phyloP scores from a whole-genome alignment of 2,797 vertebrate species.

The Phrynocephalus vlangalii region DNA sequence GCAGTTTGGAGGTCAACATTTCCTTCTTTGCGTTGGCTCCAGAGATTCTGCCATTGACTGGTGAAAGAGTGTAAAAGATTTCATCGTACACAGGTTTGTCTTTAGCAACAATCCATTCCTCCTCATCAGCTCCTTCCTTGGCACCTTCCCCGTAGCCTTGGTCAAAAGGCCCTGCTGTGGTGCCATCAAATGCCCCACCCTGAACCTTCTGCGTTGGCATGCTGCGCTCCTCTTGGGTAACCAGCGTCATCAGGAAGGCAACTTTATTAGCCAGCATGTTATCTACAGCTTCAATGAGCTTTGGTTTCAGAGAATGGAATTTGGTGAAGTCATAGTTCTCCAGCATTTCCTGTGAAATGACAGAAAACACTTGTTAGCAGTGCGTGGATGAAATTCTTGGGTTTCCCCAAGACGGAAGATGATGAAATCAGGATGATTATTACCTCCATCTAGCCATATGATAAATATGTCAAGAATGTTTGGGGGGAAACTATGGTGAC shows the following conservation, averaged over 20 bases:
- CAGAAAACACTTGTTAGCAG: slow-evolving; percentile 23
- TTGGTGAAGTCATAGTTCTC: slow-evolving; percentile 95
- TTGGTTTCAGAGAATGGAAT: slow-evolving; percentile 93
- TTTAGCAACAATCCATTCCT: slow-evolving; percentile 94
- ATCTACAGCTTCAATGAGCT: slow-evolving; percentile 94
- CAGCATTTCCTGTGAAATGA: slow-evolving; percentile 86
- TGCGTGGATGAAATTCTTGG: background rate
- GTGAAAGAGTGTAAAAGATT: slow-evolving; percentile 95
- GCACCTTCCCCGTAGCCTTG: slow-evolving; percentile 95
- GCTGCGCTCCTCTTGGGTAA: slow-evolving; percentile 91
- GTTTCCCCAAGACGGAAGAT: background rate
- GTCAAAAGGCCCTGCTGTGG: slow-evolving; percentile 91
- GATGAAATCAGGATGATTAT: background rate
- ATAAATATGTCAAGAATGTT: too few species aligned
- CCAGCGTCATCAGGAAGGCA: slow-evolving; percentile 88
- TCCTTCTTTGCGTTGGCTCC: slow-evolving; percentile 96
- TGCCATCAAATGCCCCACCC: slow-evolving; percentile 94
- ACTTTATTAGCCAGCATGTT: slow-evolving; percentile 95
- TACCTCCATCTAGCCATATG: too few species aligned
- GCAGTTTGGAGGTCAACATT: slow-evolving; percentile 96
- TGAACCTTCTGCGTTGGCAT: slow-evolving; percentile 86
- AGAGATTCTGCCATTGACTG: slow-evolving; percentile 94
- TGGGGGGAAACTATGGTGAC: too few species aligned
- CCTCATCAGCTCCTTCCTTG: slow-evolving; percentile 90
- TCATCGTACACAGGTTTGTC: slow-evolving; percentile 97